Percentiles rank a stretch among this genome's conserved stretches.
These are phyloP conservation scores for Coelogynopora nodosa DNA, from an alignment of 2,888 invertebrate genomes.

Conservation along the genomic window DNA sequence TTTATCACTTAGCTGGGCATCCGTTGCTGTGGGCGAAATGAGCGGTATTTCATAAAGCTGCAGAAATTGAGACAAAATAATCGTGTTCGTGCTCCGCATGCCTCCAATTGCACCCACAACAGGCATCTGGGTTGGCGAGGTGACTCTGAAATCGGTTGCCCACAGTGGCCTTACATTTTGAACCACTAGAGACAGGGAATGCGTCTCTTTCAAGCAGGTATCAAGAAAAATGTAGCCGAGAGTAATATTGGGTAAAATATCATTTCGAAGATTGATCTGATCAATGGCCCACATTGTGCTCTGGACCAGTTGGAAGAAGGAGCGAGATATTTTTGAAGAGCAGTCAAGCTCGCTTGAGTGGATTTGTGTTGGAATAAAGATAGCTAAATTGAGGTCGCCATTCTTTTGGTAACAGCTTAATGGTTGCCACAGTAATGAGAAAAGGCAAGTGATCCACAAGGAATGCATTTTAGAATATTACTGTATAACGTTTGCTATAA, in stretches of 20 bases:
- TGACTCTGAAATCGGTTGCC: background rate
- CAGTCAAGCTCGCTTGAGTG: no score
- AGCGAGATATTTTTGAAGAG: background rate
- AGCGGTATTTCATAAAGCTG: constrained; percentile 14
- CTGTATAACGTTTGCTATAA: no score
- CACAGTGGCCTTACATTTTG: background rate
- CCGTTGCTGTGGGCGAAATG: background rate
- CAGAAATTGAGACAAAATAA: background rate
- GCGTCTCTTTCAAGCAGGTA: background rate
- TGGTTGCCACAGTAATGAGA: no score
- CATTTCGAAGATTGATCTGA: background rate
- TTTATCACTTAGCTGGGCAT: background rate
- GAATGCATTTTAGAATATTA: no score
- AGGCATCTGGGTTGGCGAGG: background rate
- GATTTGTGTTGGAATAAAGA: no score
- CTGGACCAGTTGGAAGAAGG: background rate
- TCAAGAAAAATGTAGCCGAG: background rate
- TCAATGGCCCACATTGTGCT: constrained; percentile 10
- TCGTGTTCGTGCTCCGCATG: background rate
- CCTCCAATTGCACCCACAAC: constrained; percentile 11
- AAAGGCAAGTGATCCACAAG: no score
- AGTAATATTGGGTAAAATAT: constrained; percentile 21
- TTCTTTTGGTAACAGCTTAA: no score
- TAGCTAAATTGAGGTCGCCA: no score
- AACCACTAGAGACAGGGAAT: background rate